Evolutionary conservation across 1,140 invertebrate species (phyloP).

Genomic region (Sycophaga agraensis): DNA sequence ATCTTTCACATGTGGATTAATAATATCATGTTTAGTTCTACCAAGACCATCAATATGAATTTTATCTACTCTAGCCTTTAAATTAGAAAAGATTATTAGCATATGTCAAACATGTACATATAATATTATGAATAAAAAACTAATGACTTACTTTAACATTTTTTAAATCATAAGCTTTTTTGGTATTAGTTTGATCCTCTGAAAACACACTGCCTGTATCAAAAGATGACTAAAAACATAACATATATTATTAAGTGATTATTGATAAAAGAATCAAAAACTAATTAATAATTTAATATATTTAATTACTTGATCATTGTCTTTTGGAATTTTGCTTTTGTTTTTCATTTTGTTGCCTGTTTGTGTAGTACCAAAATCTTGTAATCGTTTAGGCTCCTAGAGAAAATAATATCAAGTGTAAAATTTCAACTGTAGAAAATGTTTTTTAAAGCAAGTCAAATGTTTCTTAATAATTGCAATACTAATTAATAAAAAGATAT

Average conservation of each 20-base stretch:
- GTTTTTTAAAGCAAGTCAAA: neutral
- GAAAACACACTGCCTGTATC: conserved; percentile 19
- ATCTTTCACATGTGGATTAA: conserved; percentile 70
- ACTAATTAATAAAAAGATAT: too few species aligned
- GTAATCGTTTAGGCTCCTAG: conserved; percentile 30
- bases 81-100: conserved; percentile 10
- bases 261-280: neutral
- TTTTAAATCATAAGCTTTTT: conserved; percentile 35
- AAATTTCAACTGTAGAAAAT: neutral
- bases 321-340: conserved; percentile 6
- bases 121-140: conserved; percentile 7
- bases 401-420: neutral
- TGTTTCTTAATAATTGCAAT: too few species aligned
- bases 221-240: conserved; percentile 12
- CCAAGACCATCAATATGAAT: conserved; percentile 77
- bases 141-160: conserved; percentile 38
- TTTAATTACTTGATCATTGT: conserved; percentile 1
- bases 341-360: conserved; percentile 2
- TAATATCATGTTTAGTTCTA: conserved; percentile 82
- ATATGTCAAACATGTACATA: neutral
- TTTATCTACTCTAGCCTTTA: conserved; percentile 73
- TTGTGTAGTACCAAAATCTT: conserved; percentile 3
- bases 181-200: conserved; percentile 9
- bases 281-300: neutral
- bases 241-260: neutral